phyloP scores from a whole-genome alignment of 1,140 invertebrate genomes.

The Eciton burchellii region DNA sequence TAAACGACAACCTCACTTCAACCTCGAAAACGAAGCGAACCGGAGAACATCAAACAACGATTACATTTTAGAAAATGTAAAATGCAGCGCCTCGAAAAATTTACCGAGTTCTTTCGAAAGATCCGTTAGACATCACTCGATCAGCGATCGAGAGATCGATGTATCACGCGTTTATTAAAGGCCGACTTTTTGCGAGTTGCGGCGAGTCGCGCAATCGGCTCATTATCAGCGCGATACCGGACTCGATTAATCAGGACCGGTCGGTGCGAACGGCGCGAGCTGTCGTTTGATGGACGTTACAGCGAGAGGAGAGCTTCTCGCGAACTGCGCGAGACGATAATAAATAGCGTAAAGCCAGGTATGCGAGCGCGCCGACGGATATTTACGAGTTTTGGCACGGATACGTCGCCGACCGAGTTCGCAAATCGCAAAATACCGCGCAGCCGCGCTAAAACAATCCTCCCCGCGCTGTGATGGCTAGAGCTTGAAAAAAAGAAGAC shows the following conservation, averaged over 20 bases:
- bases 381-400: conserved; percentile 54
- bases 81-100: neutral
- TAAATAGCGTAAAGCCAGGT: conserved; percentile 29
- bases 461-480: too few relatives aligned
- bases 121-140: neutral
- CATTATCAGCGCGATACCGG: conserved; percentile 27
- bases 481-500: too few relatives aligned
- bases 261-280: conserved; percentile 10
- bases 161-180: neutral
- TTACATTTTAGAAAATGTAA: too few relatives aligned
- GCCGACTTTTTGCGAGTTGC: neutral
- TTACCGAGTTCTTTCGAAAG: neutral
- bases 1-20: neutral
- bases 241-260: conserved; percentile 32
- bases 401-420: conserved; percentile 31
- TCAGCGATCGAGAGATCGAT: neutral
- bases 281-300: neutral
- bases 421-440: conserved; percentile 4
- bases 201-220: conserved; percentile 10
- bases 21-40: too few relatives aligned
- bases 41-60: too few relatives aligned
- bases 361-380: conserved; percentile 23
- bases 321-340: conserved; percentile 32
- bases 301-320: conserved; percentile 24
- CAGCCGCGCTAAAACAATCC: conserved; percentile 7